Evolutionary conservation across 2,888 invertebrate species (phyloP).

Genomic region (Melanargia galathea): DNA sequence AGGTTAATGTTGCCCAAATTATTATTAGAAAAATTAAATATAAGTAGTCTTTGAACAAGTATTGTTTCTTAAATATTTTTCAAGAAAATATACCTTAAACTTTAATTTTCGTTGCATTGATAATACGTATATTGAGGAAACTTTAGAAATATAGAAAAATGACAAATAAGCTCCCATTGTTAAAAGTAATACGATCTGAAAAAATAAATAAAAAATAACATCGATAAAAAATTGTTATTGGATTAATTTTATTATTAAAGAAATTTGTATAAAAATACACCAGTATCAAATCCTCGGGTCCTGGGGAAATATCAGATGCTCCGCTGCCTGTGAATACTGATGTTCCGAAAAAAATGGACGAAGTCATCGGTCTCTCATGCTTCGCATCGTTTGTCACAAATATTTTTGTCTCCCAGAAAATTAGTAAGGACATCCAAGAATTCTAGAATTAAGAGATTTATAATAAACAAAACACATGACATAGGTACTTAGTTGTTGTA

Average conservation of each 20-base stretch:
- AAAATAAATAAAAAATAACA: neutral
- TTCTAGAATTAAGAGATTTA: conserved; percentile 47
- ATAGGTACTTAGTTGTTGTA: neutral
- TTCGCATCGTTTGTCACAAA: conserved; percentile 62
- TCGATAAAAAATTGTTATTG: no score
- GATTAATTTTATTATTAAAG: no score
- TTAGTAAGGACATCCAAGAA: conserved; percentile 66
- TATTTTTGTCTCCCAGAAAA: conserved; percentile 73
- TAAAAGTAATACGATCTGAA: conserved; percentile 60
- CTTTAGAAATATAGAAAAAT: conserved; percentile 63
- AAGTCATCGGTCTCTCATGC: conserved; percentile 59
- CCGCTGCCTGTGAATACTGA: conserved; percentile 67
- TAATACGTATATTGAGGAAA: conserved; percentile 66
- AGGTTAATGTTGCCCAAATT: neutral
- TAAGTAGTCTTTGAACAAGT: no score
- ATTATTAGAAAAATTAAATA: no score
- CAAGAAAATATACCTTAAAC: conserved; percentile 71
- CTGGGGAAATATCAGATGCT: conserved; percentile 58
- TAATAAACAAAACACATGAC: neutral
- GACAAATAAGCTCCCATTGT: conserved; percentile 60
- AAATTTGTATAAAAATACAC: conserved; percentile 47
- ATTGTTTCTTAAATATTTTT: no score
- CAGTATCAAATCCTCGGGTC: conserved; percentile 54
- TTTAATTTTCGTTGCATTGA: conserved; percentile 62
- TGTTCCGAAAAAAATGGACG: conserved; percentile 64